phyloP scores from a whole-genome alignment of 2,797 vertebrate genomes.

The Poecilia gillii region DNA sequence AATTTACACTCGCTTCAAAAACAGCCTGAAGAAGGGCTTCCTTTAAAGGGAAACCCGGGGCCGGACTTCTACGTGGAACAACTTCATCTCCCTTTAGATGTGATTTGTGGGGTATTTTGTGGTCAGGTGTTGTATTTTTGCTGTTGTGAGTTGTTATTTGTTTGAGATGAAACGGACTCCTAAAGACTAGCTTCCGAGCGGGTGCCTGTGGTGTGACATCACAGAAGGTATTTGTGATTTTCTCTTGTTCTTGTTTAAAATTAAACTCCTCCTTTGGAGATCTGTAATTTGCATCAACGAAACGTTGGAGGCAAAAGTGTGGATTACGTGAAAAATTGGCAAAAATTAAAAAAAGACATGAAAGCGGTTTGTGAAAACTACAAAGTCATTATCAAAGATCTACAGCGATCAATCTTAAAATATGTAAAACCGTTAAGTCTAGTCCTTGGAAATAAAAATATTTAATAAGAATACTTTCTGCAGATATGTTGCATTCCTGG shows the following conservation, averaged over 20 bases:
- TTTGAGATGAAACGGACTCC: background rate
- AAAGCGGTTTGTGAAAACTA: background rate
- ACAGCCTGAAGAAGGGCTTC: background rate
- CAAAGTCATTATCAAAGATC: background rate
- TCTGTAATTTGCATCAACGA: background rate
- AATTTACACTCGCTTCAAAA: slow-evolving; percentile 32
- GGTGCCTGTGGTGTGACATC: background rate
- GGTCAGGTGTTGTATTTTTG: background rate
- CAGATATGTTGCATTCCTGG: background rate
- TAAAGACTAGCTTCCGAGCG: background rate
- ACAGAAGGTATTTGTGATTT: background rate
- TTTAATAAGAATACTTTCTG: background rate
- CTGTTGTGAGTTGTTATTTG: background rate
- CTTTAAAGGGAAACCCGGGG: background rate
- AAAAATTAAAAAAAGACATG: background rate
- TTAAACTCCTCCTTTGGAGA: background rate
- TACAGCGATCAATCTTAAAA: background rate
- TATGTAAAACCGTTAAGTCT: background rate
- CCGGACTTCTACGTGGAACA: background rate
- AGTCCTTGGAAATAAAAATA: background rate
- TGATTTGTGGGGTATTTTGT: background rate
- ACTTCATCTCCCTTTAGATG: background rate
- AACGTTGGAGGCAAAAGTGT: background rate
- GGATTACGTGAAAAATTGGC: background rate
- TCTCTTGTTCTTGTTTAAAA: background rate